Percentiles rank a stretch among this genome's conserved stretches.
phyloP scores from a whole-genome alignment of 2,797 vertebrate genomes.

The Podarcis lilfordi region DNA sequence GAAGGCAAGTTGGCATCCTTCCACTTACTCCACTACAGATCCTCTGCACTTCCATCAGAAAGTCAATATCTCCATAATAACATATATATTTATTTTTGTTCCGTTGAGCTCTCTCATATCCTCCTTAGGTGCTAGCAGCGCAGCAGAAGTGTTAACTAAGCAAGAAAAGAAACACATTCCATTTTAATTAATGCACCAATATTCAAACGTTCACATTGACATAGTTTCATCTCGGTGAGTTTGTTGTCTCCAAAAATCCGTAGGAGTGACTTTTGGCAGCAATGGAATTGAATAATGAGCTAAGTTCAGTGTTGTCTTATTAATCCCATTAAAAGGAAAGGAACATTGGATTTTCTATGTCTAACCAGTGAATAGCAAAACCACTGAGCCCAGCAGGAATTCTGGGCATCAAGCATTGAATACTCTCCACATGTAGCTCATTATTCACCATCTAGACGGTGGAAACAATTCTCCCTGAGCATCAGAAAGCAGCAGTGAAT shows the following conservation, averaged over 20 bases:
- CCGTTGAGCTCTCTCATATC: neutral
- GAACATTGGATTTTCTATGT: neutral
- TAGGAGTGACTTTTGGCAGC: neutral
- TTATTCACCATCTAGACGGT: neutral
- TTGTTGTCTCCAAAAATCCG: neutral
- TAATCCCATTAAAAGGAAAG: constrained; percentile 3
- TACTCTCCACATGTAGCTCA: neutral
- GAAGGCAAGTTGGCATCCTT: too few species aligned
- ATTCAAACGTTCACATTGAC: neutral
- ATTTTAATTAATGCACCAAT: neutral
- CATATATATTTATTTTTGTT: neutral
- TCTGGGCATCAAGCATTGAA: neutral
- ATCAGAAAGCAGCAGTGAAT: neutral
- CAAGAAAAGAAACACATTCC: neutral
- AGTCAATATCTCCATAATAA: neutral
- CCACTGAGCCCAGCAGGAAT: neutral
- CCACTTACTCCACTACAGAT: too few species aligned
- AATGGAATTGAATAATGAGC: neutral
- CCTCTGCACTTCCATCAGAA: too few species aligned
- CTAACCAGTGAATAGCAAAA: neutral
- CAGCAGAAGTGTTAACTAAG: neutral
- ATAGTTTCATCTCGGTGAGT: neutral
- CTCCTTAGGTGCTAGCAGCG: neutral
- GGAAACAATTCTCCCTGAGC: neutral
- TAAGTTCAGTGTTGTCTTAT: neutral